A percentile compares a stretch with the other conserved stretches of the same genome.
phyloP scores from a whole-genome alignment of 1,140 invertebrate genomes.

The Colletes gigas region DNA sequence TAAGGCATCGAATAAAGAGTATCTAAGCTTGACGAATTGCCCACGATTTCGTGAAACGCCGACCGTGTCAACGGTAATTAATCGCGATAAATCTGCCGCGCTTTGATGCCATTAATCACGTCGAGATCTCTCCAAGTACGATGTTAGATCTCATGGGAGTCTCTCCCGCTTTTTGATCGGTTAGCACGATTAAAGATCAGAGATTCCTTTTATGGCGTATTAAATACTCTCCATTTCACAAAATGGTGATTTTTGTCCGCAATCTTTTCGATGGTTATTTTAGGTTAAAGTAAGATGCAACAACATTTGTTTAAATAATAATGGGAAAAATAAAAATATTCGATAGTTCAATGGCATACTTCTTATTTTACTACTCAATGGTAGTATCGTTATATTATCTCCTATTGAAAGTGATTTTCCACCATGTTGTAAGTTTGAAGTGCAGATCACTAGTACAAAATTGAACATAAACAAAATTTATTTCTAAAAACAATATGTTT shows the following conservation, averaged over 20 bases:
- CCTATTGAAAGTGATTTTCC: not conserved
- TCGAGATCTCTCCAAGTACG: not conserved
- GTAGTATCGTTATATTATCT: too few species aligned
- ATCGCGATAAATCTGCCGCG: conserved; percentile 32
- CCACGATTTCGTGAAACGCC: conserved; percentile 20
- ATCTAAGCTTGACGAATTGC: conserved; percentile 45
- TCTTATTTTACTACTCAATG: too few species aligned
- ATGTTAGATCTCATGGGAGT: not conserved
- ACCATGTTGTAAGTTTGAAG: too few species aligned
- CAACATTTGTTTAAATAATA: too few species aligned
- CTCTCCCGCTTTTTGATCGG: not conserved
- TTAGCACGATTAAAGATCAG: not conserved
- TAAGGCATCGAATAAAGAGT: not conserved
- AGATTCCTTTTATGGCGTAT: not conserved
- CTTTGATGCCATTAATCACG: conserved; percentile 28
- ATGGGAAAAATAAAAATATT: too few species aligned
- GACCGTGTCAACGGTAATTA: not conserved
- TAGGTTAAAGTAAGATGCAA: too few species aligned
- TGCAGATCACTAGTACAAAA: too few species aligned
- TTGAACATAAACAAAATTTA: too few species aligned
- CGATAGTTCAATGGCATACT: too few species aligned
- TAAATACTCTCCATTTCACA: not conserved
- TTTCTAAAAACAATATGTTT: too few species aligned
- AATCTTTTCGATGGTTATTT: not conserved
- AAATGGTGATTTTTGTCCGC: not conserved